These are phyloP conservation scores for Trichopoda pennipes DNA, from an alignment of 2,888 invertebrate genomes.

Conservation along the genomic window DNA sequence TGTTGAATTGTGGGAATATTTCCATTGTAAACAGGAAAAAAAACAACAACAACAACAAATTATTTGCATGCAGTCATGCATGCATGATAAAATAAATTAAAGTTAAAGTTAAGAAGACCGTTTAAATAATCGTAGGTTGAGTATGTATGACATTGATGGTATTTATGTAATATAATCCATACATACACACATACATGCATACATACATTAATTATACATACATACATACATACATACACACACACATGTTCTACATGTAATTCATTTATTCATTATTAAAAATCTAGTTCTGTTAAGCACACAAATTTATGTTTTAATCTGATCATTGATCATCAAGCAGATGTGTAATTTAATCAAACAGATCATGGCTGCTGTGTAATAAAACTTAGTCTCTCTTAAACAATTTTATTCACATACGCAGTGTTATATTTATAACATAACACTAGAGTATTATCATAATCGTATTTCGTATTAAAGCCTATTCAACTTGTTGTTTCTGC, in stretches of 20 bases:
- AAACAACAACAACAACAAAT: neutral
- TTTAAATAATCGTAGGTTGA: constrained; percentile 10
- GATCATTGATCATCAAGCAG: constrained; percentile 55
- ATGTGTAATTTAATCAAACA: constrained; percentile 30
- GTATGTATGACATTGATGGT: constrained; percentile 7
- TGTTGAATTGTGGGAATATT: constrained; percentile 61
- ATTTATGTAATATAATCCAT: constrained; percentile 47
- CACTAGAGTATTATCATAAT: constrained; percentile 12
- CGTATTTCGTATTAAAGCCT: constrained; percentile 23
- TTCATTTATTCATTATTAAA: neutral
- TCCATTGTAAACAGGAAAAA: constrained; percentile 28
- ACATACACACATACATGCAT: neutral
- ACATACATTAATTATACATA: neutral
- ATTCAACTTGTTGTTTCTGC: neutral
- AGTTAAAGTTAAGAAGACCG: constrained; percentile 30
- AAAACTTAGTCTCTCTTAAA: neutral
- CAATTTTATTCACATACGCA: constrained; percentile 6
- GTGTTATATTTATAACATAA: constrained; percentile 37
- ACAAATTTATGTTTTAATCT: constrained; percentile 1
- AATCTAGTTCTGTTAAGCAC: neutral
- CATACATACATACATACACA: neutral
- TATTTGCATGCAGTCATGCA: constrained; percentile 62
- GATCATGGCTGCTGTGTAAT: constrained; percentile 41
- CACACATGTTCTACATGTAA: neutral
- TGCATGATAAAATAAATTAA: constrained; percentile 50